Percentiles rank a stretch among this genome's conserved stretches.
Evolutionary conservation across 2,113 vertebrate species (phyloP).

Genomic region (Alectura lathami): DNA sequence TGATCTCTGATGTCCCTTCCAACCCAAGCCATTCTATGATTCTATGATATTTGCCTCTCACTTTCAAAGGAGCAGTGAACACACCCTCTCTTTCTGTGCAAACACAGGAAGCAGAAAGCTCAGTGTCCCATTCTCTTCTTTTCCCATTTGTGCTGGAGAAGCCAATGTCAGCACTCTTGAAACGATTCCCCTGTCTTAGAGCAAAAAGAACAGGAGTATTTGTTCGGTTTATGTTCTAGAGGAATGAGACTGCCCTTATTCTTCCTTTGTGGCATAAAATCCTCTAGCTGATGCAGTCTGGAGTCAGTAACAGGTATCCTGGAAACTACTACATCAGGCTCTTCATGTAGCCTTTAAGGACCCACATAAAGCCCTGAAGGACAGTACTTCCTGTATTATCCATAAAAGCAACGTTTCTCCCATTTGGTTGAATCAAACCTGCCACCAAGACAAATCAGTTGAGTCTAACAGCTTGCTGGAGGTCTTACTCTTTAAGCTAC

Average conservation of each 20-base stretch:
- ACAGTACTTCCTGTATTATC: background rate
- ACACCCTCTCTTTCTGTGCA: background rate
- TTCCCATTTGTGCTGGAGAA: background rate
- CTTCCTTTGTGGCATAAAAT: background rate
- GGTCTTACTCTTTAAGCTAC: constrained; percentile 38
- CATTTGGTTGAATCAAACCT: background rate
- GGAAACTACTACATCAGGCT: background rate
- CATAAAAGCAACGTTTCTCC: background rate
- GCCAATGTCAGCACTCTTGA: background rate
- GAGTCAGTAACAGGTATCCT: background rate
- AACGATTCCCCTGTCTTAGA: background rate
- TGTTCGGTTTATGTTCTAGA: background rate
- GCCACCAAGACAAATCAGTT: background rate
- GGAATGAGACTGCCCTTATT: background rate
- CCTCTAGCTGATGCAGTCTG: background rate
- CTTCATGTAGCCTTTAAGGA: background rate
- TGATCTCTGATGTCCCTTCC: too few species aligned
- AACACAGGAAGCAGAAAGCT: background rate
- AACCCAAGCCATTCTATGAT: too few species aligned
- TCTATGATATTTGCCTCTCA: background rate
- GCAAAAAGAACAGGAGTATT: background rate
- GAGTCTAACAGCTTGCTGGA: background rate
- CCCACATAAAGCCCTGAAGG: background rate
- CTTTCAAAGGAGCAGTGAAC: background rate
- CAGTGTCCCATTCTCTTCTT: background rate